phyloP scores from a whole-genome alignment of 1,140 invertebrate species.

The Venturia canescens region DNA sequence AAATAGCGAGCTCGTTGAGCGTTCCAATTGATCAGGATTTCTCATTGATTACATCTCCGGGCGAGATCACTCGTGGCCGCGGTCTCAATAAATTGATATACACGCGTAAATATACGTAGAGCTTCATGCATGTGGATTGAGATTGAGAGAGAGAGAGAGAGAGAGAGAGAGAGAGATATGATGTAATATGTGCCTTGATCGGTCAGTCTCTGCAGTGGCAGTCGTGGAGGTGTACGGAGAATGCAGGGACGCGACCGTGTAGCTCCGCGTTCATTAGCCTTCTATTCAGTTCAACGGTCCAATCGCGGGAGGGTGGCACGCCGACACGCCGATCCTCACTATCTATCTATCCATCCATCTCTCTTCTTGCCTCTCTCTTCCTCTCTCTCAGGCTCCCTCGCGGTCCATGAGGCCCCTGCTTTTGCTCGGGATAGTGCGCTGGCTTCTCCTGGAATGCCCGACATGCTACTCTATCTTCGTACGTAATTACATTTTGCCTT shows the following conservation, averaged over 20 bases:
- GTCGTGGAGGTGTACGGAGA: constrained; percentile 38
- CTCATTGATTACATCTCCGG: neutral
- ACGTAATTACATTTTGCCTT: constrained; percentile 71
- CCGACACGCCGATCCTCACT: constrained; percentile 60
- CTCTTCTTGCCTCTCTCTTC: constrained; percentile 9
- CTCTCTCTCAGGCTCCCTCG: neutral
- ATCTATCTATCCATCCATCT: constrained; percentile 9
- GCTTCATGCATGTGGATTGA: no score
- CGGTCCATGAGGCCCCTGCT: constrained; percentile 20
- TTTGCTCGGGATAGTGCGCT: constrained; percentile 61
- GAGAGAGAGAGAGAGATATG: neutral
- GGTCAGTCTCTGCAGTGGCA: constrained; percentile 54
- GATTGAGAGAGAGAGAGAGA: no score
- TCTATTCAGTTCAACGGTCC: constrained; percentile 75
- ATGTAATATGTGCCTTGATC: constrained; percentile 50
- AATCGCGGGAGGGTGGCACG: constrained; percentile 72
- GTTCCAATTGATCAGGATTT: neutral
- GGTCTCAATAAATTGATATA: neutral
- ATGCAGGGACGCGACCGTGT: constrained; percentile 54
- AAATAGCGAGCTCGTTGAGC: neutral
- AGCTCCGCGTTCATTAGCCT: constrained; percentile 74
- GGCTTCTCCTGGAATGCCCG: constrained; percentile 68
- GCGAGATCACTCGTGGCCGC: constrained; percentile 21
- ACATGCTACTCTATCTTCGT: constrained; percentile 70
- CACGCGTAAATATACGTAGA: neutral